Percentiles rank a stretch among this genome's conserved stretches.
phyloP scores from a whole-genome alignment of 2,113 vertebrate genomes.

The Pterocles gutturalis region DNA sequence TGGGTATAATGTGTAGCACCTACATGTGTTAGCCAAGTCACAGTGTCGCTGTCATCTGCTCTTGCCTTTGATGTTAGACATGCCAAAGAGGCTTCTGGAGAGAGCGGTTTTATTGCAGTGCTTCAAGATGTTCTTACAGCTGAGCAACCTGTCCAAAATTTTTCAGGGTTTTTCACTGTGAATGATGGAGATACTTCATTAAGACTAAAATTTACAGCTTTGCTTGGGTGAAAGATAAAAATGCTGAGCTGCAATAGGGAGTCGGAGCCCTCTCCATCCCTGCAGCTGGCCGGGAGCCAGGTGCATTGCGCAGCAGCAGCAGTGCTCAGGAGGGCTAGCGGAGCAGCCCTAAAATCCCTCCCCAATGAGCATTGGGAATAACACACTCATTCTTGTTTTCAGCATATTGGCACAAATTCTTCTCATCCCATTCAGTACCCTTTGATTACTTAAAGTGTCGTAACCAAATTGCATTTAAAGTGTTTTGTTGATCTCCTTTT shows the following conservation, averaged over 20 bases:
- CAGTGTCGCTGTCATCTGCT: neutral
- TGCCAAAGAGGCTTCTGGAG: neutral
- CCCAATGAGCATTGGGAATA: neutral
- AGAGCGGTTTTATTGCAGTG: neutral
- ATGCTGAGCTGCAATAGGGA: neutral
- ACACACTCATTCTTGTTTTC: neutral
- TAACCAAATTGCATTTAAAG: neutral
- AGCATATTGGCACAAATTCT: neutral
- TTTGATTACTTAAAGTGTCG: neutral
- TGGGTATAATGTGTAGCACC: neutral
- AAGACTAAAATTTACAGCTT: neutral
- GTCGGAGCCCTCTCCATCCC: neutral
- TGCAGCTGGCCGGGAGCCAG: neutral
- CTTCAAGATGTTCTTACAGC: neutral
- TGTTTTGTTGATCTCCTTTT: neutral
- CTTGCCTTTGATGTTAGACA: accelerated
- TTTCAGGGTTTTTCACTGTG: neutral
- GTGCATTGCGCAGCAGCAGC: neutral
- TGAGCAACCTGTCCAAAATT: neutral
- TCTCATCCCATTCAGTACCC: neutral
- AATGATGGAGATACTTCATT: neutral
- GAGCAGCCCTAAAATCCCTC: neutral
- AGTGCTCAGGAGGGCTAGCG: neutral
- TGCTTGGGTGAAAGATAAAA: neutral
- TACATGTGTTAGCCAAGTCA: neutral